phyloP scores from a whole-genome alignment of 2,797 vertebrate species.

The Mionectes olivaceus region DNA sequence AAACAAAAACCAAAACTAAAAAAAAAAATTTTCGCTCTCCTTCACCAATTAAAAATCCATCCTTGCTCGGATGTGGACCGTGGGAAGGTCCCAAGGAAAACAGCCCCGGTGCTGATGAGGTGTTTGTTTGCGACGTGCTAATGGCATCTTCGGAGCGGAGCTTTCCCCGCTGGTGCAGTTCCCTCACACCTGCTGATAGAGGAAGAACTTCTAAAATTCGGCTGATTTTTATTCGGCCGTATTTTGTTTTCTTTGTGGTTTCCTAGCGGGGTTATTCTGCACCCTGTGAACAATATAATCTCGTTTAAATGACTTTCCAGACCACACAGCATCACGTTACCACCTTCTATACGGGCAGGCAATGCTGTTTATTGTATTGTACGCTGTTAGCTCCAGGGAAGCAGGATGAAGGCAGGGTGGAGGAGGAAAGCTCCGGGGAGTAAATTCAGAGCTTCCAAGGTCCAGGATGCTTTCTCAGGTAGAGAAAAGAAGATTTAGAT shows the following conservation, averaged over 20 bases:
- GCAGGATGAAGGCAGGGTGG: background rate
- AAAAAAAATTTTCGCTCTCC: background rate
- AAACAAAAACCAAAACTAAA: no score
- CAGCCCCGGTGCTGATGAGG: constrained; percentile 6
- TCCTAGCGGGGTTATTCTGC: background rate
- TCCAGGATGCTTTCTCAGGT: constrained; percentile 2
- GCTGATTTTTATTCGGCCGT: background rate
- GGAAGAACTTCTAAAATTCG: background rate
- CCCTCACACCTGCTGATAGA: background rate
- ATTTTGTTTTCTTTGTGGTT: constrained; percentile 20
- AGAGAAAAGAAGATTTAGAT: background rate
- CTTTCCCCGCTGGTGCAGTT: background rate
- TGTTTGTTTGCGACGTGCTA: constrained; percentile 32
- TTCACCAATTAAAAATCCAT: constrained; percentile 72
- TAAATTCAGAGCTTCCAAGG: background rate
- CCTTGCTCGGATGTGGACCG: constrained; percentile 16
- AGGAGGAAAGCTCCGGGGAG: background rate
- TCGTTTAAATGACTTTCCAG: constrained; percentile 55
- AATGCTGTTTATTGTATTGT: background rate
- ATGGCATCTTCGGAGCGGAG: background rate
- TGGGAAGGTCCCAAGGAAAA: constrained; percentile 56
- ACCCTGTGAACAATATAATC: constrained; percentile 26
- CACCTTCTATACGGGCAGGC: background rate
- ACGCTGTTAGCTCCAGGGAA: background rate
- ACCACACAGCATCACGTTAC: constrained; percentile 41